Conservation (phyloP, 1,140 invertebrate genomes). For the Drosophila trapezifrons region DNA sequence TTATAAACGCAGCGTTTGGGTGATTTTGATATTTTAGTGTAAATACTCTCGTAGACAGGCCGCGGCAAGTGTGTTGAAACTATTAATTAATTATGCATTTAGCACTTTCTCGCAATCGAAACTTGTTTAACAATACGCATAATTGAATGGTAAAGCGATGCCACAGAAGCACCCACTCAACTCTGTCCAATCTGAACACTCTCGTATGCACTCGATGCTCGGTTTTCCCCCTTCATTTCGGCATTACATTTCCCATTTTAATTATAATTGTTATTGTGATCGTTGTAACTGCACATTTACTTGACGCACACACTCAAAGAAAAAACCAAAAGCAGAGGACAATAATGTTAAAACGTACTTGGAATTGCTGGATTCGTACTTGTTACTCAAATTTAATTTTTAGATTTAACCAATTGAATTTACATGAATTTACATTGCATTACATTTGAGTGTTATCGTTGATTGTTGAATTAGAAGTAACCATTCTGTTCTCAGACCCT, state of each 20-base stretch:
- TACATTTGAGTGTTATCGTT: conserved; percentile 52
- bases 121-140: conserved; percentile 32
- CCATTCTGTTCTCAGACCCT: conserved; percentile 18
- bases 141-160: conserved; percentile 30
- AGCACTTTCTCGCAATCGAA: conserved; percentile 45
- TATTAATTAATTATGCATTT: conserved; percentile 47
- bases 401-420: conserved; percentile 55
- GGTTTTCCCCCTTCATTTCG: conserved; percentile 18
- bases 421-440: conserved; percentile 41
- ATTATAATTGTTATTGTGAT: conserved; percentile 36
- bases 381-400: conserved; percentile 56
- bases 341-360: conserved; percentile 71
- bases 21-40: conserved; percentile 75
- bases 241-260: conserved; percentile 20
- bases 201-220: conserved; percentile 30
- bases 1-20: conserved; percentile 78
- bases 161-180: conserved; percentile 16
- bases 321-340: conserved; percentile 60
- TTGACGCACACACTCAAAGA: conserved; percentile 45
- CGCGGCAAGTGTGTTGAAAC: conserved; percentile 31
- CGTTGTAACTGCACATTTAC: conserved; percentile 45
- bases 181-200: conserved; percentile 23
- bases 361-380: conserved; percentile 55
- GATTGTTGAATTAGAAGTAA: conserved; percentile 53
- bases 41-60: conserved; percentile 45